Evolutionary conservation across 2,888 invertebrate species (phyloP).

Genomic region (Scelioninae gen. 2): DNA sequence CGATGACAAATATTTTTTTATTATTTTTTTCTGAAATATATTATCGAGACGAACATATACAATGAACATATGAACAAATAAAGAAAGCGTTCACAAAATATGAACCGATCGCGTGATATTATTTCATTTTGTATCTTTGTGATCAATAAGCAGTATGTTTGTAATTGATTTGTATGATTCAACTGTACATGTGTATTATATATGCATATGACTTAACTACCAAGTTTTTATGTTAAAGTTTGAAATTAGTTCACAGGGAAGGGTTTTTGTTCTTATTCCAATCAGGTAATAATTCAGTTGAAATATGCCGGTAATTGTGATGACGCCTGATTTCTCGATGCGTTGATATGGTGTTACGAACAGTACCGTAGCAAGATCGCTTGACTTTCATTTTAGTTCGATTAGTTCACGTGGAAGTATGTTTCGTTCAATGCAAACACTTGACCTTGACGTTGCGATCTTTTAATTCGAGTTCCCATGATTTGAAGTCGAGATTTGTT

Average conservation of each 20-base stretch:
- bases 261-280: slow-evolving; percentile 8
- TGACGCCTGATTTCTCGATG: slow-evolving; percentile 1
- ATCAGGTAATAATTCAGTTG: slow-evolving; percentile 6
- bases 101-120: slow-evolving; percentile 36
- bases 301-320: slow-evolving; percentile 6
- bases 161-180: slow-evolving; percentile 71
- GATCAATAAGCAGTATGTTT: slow-evolving; percentile 67
- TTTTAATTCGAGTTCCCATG: slow-evolving; percentile 5
- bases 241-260: neutral
- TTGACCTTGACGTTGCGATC: neutral
- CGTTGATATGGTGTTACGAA: slow-evolving; percentile 11
- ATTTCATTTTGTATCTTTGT: slow-evolving; percentile 68
- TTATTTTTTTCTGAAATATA: neutral
- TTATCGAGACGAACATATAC: slow-evolving; percentile 1
- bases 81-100: slow-evolving; percentile 10
- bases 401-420: slow-evolving; percentile 11
- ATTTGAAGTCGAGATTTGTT: slow-evolving; percentile 18
- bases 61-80: slow-evolving; percentile 5
- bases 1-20: too few relatives aligned
- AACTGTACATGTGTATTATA: slow-evolving; percentile 61
- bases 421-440: neutral
- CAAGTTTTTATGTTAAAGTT: neutral
- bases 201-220: slow-evolving; percentile 51
- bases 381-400: slow-evolving; percentile 7
- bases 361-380: slow-evolving; percentile 32